phyloP scores from a whole-genome alignment of 1,140 invertebrate genomes.

The Procambarus virginalis region DNA sequence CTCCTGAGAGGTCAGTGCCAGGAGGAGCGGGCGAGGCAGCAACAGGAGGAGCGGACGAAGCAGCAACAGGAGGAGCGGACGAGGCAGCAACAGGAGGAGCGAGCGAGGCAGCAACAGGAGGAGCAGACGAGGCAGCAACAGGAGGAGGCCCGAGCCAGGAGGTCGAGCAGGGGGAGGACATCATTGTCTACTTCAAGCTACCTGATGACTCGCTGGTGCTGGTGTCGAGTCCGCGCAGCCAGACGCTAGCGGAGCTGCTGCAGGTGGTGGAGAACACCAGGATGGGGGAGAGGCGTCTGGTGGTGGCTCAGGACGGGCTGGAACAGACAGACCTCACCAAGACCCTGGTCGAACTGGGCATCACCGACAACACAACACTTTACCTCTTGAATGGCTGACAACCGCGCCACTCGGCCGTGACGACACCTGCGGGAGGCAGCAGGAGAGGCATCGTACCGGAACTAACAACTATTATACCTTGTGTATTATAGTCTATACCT shows the following conservation, averaged over 20 bases:
- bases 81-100: background rate
- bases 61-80: background rate
- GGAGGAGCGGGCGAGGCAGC: background rate
- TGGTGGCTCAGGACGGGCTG: slow-evolving; percentile 4
- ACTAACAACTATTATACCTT: too few relatives aligned
- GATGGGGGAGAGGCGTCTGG: slow-evolving; percentile 14
- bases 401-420: too few relatives aligned
- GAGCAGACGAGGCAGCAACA: background rate
- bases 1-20: too few relatives aligned
- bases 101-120: background rate
- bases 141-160: background rate
- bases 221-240: slow-evolving; percentile 2
- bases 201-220: slow-evolving; percentile 42
- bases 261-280: slow-evolving; percentile 6
- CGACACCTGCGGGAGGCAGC: too few relatives aligned
- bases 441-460: too few relatives aligned
- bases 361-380: slow-evolving; percentile 44
- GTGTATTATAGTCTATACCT: too few relatives aligned
- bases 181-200: slow-evolving; percentile 49
- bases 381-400: slow-evolving; percentile 3
- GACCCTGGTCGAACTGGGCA: slow-evolving; percentile 26
- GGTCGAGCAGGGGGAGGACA: slow-evolving; percentile 9
- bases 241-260: slow-evolving; percentile 32
- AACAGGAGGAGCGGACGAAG: background rate
- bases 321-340: slow-evolving; percentile 10